Evolutionary conservation across 2,113 vertebrate genomes (phyloP).

Genomic region (Chaetura pelagica): DNA sequence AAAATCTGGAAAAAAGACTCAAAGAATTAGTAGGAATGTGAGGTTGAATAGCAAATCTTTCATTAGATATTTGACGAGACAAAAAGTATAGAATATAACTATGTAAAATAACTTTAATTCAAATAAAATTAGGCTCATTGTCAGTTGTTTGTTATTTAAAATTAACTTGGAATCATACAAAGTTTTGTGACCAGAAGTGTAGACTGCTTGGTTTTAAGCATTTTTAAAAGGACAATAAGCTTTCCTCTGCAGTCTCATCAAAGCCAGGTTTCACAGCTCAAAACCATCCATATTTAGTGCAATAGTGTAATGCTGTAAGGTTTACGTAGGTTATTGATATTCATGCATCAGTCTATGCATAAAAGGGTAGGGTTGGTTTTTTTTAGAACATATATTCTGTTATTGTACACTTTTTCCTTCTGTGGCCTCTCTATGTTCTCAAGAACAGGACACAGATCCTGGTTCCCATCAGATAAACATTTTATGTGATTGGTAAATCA

Average conservation of each 20-base stretch:
- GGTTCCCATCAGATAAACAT: constrained; percentile 5
- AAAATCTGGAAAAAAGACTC: neutral
- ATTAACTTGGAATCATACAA: neutral
- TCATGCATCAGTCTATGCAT: neutral
- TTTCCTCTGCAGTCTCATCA: neutral
- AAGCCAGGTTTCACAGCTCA: neutral
- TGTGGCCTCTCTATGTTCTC: neutral
- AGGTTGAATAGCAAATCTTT: neutral
- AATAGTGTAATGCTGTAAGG: neutral
- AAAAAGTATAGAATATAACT: neutral
- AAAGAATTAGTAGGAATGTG: neutral
- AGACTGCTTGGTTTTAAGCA: neutral
- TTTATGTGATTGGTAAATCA: constrained; percentile 69
- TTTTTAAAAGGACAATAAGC: neutral
- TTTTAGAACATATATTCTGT: neutral
- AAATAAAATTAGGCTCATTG: neutral
- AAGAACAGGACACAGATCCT: neutral
- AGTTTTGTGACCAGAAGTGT: neutral
- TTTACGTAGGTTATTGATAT: neutral
- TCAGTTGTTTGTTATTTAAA: neutral
- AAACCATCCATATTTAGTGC: neutral
- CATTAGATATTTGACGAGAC: neutral
- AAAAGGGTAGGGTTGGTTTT: neutral
- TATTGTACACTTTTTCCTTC: neutral
- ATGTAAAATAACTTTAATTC: neutral